Evolutionary conservation across 2,888 invertebrate species (phyloP), one percentile per base, ranked within the genome.

Genomic region (Clusia tigrina): DNA sequence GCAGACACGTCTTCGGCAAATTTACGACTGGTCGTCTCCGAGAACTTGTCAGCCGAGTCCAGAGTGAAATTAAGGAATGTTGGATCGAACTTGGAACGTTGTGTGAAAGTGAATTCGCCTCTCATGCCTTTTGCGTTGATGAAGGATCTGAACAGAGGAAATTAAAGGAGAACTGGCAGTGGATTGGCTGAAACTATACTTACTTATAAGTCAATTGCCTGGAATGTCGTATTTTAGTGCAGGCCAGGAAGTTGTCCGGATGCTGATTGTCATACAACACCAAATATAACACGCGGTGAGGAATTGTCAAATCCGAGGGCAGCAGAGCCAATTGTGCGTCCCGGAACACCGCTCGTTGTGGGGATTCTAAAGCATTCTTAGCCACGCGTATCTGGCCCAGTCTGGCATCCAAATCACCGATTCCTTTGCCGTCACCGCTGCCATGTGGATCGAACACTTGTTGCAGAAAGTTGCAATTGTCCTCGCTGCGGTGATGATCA

Each of bases 381-480:
- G 91, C 89, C 18, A 93, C 88, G 73, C 89, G 89, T 24, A 94
- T 85, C 70, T 90, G 87, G 9, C 95, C 95, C 18, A 95, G 81
- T 60, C 93, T 87, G 2, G 85, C 84, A 71, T 93, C 92, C 66
- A 96, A 82, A 77, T 95, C 95, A 0, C 95, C 95, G 5, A 92
- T 88, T 26, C 90, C 89, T 79, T 88, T 87, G 0, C 89, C 89
- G 15, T 86, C 84, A 0, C 89, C 90, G 54, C 86, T 86, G 67
- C 91, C 90, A 67, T 91, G 89, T 0, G 95, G 95, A 85, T 95
- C 93, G 74, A 94, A 95, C 0, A 95, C 89, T 32, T 91, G 84
- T 79, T 95, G 94, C 5, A 96, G 85, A 65, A 92, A 91, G 80
- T 95, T 91, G 80, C 96, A 96, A 74, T 92, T 91, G 57, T 90